Base-by-base conservation (phyloP, 2,113 vertebrate species). In the Tupaia tana region DNA sequence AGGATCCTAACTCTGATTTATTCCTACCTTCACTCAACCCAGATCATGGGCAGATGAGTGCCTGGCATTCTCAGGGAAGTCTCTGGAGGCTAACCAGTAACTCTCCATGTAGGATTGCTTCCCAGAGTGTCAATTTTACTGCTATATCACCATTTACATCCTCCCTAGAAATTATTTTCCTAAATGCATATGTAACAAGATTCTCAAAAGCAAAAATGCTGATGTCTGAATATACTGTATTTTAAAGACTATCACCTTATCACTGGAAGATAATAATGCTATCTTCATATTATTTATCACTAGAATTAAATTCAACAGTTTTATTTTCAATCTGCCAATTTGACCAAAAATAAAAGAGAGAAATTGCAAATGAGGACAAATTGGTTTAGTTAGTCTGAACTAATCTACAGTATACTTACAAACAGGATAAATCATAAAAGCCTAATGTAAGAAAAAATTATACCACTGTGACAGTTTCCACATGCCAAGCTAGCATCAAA, bases 371-470 rank as follows among this genome's bases (percentile, higher is more conserved):
- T 59, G 80, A 59, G n/a, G 84, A 86, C 31, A 78, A 86, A 5
- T 79, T 78, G 22, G 3, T 84, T 75, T 93, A 71, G 27, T 7
- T 71, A 92, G 25, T 69, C 34, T 69, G n/a, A 88, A 83, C 4
- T 87, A n/a, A 71, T 58, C 34, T 63, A 88, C 7, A 34, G 43
- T 90, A 12, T 80, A 85, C 67, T 67, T 88, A 82, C 0, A 27
- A 27, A 8, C n/a, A 92, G 25, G 24, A 73, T 70, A 96, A 94
- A 77, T 59, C 25, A 59, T 90, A 56, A 71, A 92, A 74, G 59
- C n/a, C 66, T 80, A 93, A 63, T 66, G 78, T 20, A 88, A 88
- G 22, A 94, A 18, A 91, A 77, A 59, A 84, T 87, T 74, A 80
- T 54, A 78, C 4, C 66, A 77, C 86, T 19, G 1, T 77, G 66